Conservation (phyloP, 2,797 vertebrate species). For the Masticophis lateralis region DNA sequence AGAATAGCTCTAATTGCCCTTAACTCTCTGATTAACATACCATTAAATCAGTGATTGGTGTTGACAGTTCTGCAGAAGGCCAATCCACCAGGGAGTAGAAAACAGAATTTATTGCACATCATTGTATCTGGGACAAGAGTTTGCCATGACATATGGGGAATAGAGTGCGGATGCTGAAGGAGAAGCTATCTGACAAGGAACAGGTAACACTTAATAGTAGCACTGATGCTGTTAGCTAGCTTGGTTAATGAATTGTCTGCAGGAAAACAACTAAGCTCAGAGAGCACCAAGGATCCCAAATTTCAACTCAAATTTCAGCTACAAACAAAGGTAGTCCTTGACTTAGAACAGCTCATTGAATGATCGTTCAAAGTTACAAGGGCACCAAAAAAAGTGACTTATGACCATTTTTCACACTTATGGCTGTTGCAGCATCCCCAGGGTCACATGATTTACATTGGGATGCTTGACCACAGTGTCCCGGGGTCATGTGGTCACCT, state of each 20-base stretch:
- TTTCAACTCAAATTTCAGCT: background rate
- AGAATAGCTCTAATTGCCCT: background rate
- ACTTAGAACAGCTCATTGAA: background rate
- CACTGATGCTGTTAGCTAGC: background rate
- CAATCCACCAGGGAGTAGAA: conserved; percentile 23
- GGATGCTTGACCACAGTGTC: background rate
- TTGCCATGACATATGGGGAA: background rate
- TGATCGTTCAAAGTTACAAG: background rate
- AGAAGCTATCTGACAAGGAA: background rate
- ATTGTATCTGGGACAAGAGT: background rate
- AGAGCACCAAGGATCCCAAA: background rate
- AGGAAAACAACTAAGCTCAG: background rate
- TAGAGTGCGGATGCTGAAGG: background rate
- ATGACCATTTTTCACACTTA: background rate
- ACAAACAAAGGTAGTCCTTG: background rate
- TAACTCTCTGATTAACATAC: conserved; percentile 29
- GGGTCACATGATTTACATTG: background rate
- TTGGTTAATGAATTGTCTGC: background rate
- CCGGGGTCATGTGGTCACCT: background rate
- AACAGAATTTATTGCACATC: background rate
- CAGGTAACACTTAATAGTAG: background rate
- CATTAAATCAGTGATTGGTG: conserved; percentile 22
- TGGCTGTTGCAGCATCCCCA: background rate
- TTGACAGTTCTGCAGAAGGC: conserved; percentile 17
- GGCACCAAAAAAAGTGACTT: background rate